Evolutionary conservation across 2,797 vertebrate species (phyloP).

Genomic region (Acanthis flammea): DNA sequence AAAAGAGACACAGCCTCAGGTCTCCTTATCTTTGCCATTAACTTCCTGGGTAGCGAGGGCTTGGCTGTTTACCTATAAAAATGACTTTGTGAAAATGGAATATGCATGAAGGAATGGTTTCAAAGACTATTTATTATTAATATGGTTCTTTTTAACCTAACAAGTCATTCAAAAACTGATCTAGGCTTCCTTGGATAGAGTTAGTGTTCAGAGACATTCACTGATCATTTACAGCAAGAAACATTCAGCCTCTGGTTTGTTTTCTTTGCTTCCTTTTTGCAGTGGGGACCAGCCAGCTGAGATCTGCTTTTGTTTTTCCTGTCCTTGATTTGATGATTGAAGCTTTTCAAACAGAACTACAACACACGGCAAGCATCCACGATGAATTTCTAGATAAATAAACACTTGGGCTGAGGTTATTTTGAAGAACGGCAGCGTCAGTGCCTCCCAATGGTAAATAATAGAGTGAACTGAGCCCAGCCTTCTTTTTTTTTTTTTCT

Average conservation of each 20-base stretch:
- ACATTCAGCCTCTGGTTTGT: slow-evolving; percentile 28
- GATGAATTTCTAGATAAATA: slow-evolving; percentile 54
- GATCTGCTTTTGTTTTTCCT: slow-evolving; percentile 63
- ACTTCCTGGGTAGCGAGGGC: slow-evolving; percentile 24
- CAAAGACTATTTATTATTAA: slow-evolving; percentile 48
- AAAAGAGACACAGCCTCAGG: slow-evolving; percentile 33
- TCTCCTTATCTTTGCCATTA: slow-evolving; percentile 47
- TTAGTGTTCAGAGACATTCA: slow-evolving; percentile 33
- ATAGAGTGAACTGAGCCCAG: background rate
- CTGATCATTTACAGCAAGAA: slow-evolving; percentile 49
- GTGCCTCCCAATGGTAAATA: slow-evolving; percentile 46
- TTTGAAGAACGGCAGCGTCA: background rate
- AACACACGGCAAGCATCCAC: slow-evolving; percentile 6
- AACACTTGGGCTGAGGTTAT: slow-evolving; percentile 19
- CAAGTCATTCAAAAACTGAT: slow-evolving; percentile 50
- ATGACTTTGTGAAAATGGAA: slow-evolving; percentile 11
- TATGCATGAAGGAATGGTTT: background rate
- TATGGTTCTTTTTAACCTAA: slow-evolving; percentile 37
- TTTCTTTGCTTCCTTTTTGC: slow-evolving; percentile 57
- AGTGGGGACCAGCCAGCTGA: background rate
- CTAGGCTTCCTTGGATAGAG: slow-evolving; percentile 9
- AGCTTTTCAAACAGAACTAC: slow-evolving; percentile 56
- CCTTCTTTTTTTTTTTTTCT: background rate
- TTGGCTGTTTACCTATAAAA: slow-evolving; percentile 46
- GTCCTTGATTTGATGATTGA: slow-evolving; percentile 50